Percentiles rank a stretch among this genome's conserved stretches.
These are phyloP conservation scores for Siphlonurus alternatus DNA, from an alignment of 2,888 invertebrate species.

Conservation along the genomic window DNA sequence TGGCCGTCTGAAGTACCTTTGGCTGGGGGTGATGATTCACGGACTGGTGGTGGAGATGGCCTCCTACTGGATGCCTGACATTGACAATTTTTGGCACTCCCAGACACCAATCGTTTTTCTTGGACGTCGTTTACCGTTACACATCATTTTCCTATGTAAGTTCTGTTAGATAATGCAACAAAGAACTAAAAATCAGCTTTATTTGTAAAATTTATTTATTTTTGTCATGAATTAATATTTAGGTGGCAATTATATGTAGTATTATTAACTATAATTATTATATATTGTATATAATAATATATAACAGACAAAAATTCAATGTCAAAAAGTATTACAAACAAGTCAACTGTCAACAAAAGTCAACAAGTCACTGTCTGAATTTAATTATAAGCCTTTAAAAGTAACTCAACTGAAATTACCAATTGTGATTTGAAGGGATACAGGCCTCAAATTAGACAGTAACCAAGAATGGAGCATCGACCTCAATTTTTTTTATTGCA, in stretches of 20 bases:
- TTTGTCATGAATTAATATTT: background rate
- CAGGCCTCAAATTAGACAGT: too few species aligned
- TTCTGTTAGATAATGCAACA: conserved; percentile 15
- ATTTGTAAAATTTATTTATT: conserved; percentile 7
- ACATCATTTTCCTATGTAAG: conserved; percentile 56
- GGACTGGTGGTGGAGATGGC: conserved; percentile 54
- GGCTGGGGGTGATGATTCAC: conserved; percentile 54
- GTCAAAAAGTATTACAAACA: too few species aligned
- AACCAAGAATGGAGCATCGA: too few species aligned
- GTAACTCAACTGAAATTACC: too few species aligned
- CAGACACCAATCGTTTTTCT: conserved; percentile 55
- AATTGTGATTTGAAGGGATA: too few species aligned
- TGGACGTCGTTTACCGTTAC: conserved; percentile 51
- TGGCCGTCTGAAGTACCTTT: conserved; percentile 57
- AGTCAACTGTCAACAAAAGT: too few species aligned
- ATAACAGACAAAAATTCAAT: too few species aligned
- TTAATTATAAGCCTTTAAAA: too few species aligned
- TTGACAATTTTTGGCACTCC: conserved; percentile 74
- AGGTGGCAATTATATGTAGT: background rate
- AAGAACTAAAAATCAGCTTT: background rate
- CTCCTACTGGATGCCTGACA: conserved; percentile 50
- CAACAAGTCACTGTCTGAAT: too few species aligned
- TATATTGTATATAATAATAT: too few species aligned
- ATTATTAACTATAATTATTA: too few species aligned
- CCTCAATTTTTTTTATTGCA: too few species aligned